phyloP scores from a whole-genome alignment of 2,797 vertebrate species.

The Acipenser oxyrinchus region DNA sequence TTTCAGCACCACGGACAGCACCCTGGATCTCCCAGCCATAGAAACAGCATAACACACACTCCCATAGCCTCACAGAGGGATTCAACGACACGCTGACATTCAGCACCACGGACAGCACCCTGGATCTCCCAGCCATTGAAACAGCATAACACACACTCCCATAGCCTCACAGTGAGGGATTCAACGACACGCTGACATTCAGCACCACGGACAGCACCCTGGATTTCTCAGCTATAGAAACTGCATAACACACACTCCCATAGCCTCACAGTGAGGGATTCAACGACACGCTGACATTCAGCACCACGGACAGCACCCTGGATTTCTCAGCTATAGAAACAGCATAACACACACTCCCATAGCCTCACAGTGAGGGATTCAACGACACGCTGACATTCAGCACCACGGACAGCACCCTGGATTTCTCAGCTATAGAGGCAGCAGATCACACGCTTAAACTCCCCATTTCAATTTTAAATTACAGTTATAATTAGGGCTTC shows the following conservation, averaged over 20 bases:
- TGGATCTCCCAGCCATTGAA: slow-evolving; percentile 18
- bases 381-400: not conserved
- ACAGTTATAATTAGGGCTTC: no score
- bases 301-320: not conserved
- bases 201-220: not conserved
- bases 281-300: not conserved
- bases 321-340: slow-evolving; percentile 18
- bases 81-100: not conserved
- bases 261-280: no score
- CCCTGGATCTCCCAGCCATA: slow-evolving; percentile 8
- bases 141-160: not conserved
- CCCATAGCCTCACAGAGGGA: not conserved
- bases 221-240: slow-evolving; percentile 19
- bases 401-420: not conserved
- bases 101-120: not conserved
- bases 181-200: not conserved
- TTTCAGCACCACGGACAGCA: not conserved
- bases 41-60: slow-evolving; percentile 9
- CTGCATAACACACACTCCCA: not conserved
- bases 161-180: not conserved
- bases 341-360: not conserved
- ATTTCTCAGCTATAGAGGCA: slow-evolving; percentile 20
- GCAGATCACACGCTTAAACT: not conserved
- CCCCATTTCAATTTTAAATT: no score
- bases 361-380: not conserved